These are phyloP conservation scores for Ginglymostoma cirratum DNA, from an alignment of 2,113 vertebrate species.

Conservation along the genomic window DNA sequence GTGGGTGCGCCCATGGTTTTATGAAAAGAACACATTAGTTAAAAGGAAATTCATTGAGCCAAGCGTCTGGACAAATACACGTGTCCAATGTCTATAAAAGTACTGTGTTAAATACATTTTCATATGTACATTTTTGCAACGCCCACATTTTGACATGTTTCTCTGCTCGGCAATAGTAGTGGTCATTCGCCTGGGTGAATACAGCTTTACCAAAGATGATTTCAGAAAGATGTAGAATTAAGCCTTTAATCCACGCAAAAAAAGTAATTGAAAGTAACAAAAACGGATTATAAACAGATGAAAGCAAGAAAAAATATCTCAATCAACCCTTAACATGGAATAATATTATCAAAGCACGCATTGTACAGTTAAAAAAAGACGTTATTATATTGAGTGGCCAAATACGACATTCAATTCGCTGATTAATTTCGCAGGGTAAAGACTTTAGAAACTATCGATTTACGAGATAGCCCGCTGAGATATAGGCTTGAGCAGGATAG, in stretches of 20 bases:
- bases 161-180: not conserved
- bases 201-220: conserved; percentile 22
- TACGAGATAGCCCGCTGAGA: conserved; percentile 31
- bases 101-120: not conserved
- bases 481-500: conserved; percentile 39
- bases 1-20: not conserved
- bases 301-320: conserved; percentile 26
- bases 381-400: conserved; percentile 1
- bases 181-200: conserved; percentile 16
- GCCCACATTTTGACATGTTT: not conserved
- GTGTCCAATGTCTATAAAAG: not conserved
- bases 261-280: conserved; percentile 37
- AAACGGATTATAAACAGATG: conserved; percentile 36
- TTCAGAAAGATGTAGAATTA: conserved; percentile 36
- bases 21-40: not conserved
- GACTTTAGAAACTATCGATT: conserved; percentile 35
- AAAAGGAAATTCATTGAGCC: not conserved
- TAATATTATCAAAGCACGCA: conserved; percentile 31
- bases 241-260: conserved; percentile 35
- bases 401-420: conserved; percentile 3
- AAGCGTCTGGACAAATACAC: not conserved
- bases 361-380: conserved; percentile 9
- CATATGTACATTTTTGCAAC: not conserved
- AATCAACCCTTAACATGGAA: conserved; percentile 29
- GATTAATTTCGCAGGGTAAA: conserved; percentile 35